Percentiles rank a stretch among this genome's conserved stretches.
phyloP scores from a whole-genome alignment of 2,113 vertebrate species.

The Scytalopus superciliaris region DNA sequence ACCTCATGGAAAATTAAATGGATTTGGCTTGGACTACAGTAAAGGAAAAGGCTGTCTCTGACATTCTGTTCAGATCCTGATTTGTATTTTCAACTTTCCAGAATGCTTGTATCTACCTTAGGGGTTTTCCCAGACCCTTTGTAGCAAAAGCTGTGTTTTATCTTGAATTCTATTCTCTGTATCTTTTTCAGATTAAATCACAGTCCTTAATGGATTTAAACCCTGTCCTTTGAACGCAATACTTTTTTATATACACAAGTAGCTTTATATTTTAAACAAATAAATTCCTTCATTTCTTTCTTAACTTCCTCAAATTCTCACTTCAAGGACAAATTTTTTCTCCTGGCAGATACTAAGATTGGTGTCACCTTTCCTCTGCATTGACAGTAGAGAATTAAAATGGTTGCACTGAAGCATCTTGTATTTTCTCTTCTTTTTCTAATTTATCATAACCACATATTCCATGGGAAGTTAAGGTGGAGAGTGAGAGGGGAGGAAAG shows the following conservation, averaged over 20 bases:
- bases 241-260: neutral
- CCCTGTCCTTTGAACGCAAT: neutral
- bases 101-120: neutral
- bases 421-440: slow-evolving; percentile 55
- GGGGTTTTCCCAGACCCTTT: neutral
- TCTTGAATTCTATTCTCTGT: neutral
- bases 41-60: neutral
- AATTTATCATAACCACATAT: slow-evolving; percentile 76
- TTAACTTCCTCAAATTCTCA: slow-evolving; percentile 36
- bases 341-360: slow-evolving; percentile 40
- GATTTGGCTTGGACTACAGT: neutral
- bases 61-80: neutral
- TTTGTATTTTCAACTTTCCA: neutral
- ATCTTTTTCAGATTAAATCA: neutral
- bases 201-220: neutral
- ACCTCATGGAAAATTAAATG: too few species aligned
- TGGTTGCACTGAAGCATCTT: slow-evolving; percentile 65
- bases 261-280: slow-evolving; percentile 21
- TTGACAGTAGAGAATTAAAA: slow-evolving; percentile 74
- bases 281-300: slow-evolving; percentile 21
- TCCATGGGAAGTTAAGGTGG: slow-evolving; percentile 67
- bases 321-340: slow-evolving; percentile 67
- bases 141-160: neutral
- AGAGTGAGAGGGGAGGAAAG: slow-evolving; percentile 53
- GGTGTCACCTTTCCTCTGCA: slow-evolving; percentile 62